Evolutionary conservation across 1,140 invertebrate genomes (phyloP).

Genomic region (Diachasma alloeum): DNA sequence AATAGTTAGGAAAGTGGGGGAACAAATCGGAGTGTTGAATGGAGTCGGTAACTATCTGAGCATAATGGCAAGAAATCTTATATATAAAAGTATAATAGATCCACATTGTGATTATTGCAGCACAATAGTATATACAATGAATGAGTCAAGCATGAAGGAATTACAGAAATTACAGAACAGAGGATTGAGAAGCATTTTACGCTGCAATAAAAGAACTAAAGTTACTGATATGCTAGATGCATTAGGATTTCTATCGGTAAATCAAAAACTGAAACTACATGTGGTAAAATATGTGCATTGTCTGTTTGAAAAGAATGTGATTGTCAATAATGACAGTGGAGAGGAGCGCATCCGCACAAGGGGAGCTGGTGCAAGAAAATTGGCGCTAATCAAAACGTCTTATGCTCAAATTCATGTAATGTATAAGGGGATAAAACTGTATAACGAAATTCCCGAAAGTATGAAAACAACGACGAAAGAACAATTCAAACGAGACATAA

Average conservation of each 20-base stretch:
- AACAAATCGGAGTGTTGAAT: background rate
- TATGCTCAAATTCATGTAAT: too few species aligned
- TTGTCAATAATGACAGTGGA: too few species aligned
- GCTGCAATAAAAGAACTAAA: conserved; percentile 12
- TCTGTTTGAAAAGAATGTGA: too few species aligned
- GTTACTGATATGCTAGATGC: conserved; percentile 20
- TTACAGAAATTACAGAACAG: conserved; percentile 25
- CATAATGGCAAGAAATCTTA: background rate
- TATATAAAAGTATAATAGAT: background rate
- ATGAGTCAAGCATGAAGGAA: conserved; percentile 9
- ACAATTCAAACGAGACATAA: too few species aligned
- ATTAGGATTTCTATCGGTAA: conserved; percentile 21
- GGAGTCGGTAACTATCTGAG: background rate
- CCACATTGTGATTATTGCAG: conserved; percentile 29
- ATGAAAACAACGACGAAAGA: too few species aligned
- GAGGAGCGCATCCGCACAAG: too few species aligned
- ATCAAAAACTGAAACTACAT: conserved; percentile 17
- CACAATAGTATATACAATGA: too few species aligned
- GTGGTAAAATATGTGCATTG: background rate
- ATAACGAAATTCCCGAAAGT: too few species aligned
- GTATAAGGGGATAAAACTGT: too few species aligned
- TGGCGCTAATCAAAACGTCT: too few species aligned
- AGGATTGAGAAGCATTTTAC: conserved; percentile 26
- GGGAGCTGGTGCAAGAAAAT: too few species aligned
- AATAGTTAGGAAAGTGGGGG: conserved; percentile 6